Conservation (phyloP, 2,797 vertebrate genomes). For the Distichodus sexfasciatus region DNA sequence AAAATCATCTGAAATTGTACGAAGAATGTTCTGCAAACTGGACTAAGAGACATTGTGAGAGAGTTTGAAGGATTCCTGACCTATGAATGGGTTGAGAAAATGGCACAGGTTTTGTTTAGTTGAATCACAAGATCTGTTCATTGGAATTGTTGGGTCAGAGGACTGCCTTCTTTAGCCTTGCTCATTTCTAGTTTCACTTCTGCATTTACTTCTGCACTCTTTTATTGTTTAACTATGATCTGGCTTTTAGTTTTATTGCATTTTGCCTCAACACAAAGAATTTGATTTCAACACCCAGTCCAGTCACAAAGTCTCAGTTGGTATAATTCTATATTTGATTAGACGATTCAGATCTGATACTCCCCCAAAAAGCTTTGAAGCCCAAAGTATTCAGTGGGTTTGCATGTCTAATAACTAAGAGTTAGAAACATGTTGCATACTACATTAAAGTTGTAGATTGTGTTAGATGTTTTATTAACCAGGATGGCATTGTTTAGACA, state of each 20-base stretch:
- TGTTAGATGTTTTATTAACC: no score
- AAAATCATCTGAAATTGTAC: slow-evolving; percentile 13
- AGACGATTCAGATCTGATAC: no score
- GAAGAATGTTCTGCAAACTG: slow-evolving; percentile 35
- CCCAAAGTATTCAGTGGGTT: no score
- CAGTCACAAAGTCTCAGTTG: no score
- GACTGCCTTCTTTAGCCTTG: background rate
- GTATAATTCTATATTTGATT: no score
- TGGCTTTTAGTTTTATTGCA: background rate
- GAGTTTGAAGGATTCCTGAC: background rate
- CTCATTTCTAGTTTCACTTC: slow-evolving; percentile 43
- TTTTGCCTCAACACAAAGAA: no score
- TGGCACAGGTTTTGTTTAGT: background rate
- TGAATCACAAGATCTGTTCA: background rate
- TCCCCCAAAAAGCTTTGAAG: no score
- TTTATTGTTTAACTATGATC: background rate
- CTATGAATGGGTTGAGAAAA: background rate
- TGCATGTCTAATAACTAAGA: no score
- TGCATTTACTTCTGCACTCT: background rate
- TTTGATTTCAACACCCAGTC: no score
- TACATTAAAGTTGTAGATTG: no score
- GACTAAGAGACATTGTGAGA: background rate
- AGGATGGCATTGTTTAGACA: no score
- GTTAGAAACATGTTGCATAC: no score
- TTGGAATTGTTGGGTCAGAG: background rate